Percentiles rank a stretch among this genome's conserved stretches.
phyloP scores from a whole-genome alignment of 2,888 invertebrate genomes.

The Drosophila kambysellisi region DNA sequence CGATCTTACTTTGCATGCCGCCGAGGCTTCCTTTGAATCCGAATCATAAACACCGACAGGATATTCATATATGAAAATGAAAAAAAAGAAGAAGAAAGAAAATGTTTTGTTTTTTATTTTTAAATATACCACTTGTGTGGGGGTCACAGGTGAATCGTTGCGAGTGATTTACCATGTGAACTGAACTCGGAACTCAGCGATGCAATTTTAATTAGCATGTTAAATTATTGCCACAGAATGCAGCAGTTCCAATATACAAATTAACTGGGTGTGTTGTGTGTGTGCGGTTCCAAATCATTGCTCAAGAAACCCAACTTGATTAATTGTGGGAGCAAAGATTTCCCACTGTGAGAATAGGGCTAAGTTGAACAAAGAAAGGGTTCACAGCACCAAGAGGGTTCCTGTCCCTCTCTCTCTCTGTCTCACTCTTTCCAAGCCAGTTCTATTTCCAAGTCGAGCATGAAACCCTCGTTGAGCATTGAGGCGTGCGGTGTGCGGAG shows the following conservation, averaged over 20 bases:
- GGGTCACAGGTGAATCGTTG: conserved; percentile 59
- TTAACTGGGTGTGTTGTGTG: conserved; percentile 66
- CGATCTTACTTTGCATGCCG: conserved; percentile 75
- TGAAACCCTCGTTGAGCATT: conserved; percentile 22
- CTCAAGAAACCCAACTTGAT: conserved; percentile 66
- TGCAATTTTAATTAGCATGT: conserved; percentile 75
- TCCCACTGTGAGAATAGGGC: conserved; percentile 73
- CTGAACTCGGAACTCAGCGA: conserved; percentile 14
- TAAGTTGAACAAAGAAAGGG: conserved; percentile 31
- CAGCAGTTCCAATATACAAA: conserved; percentile 74
- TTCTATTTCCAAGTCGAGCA: conserved; percentile 39
- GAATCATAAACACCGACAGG: conserved; percentile 70
- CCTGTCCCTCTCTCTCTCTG: not conserved
- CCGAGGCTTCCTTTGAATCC: conserved; percentile 42
- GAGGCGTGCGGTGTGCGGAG: conserved; percentile 41
- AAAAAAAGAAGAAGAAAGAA: not conserved
- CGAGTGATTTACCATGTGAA: conserved; percentile 68
- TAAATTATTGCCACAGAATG: conserved; percentile 54
- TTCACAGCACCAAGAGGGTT: not conserved
- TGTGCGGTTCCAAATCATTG: conserved; percentile 70
- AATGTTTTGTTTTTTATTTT: not conserved
- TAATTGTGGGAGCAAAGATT: conserved; percentile 83
- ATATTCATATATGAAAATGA: conserved; percentile 36
- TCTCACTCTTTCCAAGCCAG: conserved; percentile 18
- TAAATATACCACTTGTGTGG: conserved; percentile 54